phyloP scores from a whole-genome alignment of 1,140 invertebrate genomes.

The Drosophila sproati region DNA sequence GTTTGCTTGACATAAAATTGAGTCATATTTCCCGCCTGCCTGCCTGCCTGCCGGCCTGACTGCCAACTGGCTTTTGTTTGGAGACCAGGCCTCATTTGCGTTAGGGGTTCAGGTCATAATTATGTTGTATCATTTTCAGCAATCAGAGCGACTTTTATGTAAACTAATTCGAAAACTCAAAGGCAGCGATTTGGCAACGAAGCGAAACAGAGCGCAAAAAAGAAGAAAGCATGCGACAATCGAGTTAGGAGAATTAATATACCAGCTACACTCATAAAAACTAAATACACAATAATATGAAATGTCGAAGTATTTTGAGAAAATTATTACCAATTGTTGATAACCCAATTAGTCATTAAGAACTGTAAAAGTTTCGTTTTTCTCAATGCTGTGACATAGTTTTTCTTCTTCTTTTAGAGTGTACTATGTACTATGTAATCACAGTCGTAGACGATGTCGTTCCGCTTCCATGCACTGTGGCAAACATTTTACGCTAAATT shows the following conservation, averaged over 20 bases:
- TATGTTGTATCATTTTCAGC: slow-evolving; percentile 78
- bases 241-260: not conserved
- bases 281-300: not conserved
- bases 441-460: slow-evolving; percentile 59
- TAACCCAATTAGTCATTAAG: too few relatives aligned
- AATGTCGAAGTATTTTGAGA: too few relatives aligned
- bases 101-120: slow-evolving; percentile 47
- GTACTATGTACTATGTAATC: slow-evolving; percentile 49
- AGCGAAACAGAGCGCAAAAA: slow-evolving; percentile 68
- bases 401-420: not conserved
- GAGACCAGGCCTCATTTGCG: slow-evolving; percentile 41
- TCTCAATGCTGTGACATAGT: too few relatives aligned
- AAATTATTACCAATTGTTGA: not conserved
- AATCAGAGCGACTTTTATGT: slow-evolving; percentile 56
- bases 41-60: too few relatives aligned
- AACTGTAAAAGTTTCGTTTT: too few relatives aligned
- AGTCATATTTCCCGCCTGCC: not conserved
- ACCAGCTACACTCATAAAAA: not conserved
- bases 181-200: slow-evolving; percentile 44
- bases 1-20: slow-evolving; percentile 30
- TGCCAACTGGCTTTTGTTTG: slow-evolving; percentile 16
- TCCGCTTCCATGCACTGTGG: slow-evolving; percentile 52
- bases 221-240: slow-evolving; percentile 23
- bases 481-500: slow-evolving; percentile 80
- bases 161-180: slow-evolving; percentile 42